Conservation (phyloP, 2,113 vertebrate species). For the Nothobranchius furzeri region DNA sequence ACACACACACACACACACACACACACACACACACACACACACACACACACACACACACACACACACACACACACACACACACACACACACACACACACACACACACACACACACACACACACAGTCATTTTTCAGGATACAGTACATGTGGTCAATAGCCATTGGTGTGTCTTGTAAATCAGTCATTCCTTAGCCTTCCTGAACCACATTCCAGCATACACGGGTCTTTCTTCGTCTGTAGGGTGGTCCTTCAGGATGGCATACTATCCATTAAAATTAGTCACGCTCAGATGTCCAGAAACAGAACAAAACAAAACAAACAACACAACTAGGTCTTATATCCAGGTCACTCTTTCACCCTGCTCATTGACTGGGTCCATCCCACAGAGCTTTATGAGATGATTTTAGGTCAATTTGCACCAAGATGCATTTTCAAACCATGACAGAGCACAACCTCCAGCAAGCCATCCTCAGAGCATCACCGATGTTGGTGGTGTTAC, state of each 20-base stretch:
- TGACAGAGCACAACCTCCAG: no score
- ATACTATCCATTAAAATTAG: conserved; percentile 60
- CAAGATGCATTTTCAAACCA: background rate
- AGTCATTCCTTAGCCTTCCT: conserved; percentile 33
- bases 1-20: no score
- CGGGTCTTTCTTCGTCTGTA: conserved; percentile 4
- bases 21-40: no score
- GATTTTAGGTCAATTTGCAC: background rate
- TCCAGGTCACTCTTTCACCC: conserved; percentile 31
- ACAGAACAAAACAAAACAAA: conserved; percentile 18
- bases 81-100: conserved; percentile 29
- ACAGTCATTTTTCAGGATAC: conserved; percentile 50
- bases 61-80: no score
- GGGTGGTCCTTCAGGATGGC: conserved; percentile 45
- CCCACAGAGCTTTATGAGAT: conserved; percentile 21
- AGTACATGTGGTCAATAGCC: conserved; percentile 65
- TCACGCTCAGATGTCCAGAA: conserved; percentile 47
- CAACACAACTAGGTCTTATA: conserved; percentile 17
- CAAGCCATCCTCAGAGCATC: no score
- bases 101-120: no score
- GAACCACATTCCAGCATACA: conserved; percentile 3
- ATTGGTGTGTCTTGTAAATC: conserved; percentile 60
- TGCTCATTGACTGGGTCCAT: conserved; percentile 33
- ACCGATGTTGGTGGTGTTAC: no score
- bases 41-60: no score